Evolutionary conservation across 1,140 invertebrate species (phyloP), one percentile per base, ranked within the genome.

Genomic region (Lerema accius): DNA sequence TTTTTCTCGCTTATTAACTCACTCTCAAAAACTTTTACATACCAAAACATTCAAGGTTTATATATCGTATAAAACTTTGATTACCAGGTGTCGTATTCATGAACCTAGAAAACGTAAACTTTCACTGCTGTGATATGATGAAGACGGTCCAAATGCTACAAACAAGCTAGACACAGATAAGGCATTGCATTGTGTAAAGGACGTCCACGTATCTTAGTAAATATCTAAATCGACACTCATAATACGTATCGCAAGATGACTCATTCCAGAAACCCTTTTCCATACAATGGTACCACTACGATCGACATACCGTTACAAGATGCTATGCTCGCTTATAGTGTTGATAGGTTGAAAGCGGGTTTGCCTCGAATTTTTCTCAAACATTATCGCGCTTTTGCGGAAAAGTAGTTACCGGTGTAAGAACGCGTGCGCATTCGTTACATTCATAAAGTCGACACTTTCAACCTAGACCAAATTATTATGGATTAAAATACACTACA

Each of bases 391-490:
- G 49, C 40, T 50, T 73, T 77, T 73, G 68, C 80, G 84, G 82
- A 83, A 86, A 82, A 83, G 84, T 84, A 90, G 84, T 90, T 88
- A 90, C 85, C 85, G 86, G 85, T 80, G 63, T 56, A 67, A 73
- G 80, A 86, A 83, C 77, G 76, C 78, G 73, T 80, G 80, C 84
- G 71, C 62, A 65, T 72, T 78, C 80, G 68, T 78, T 75, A 76
- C 63, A 49, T 49, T 74, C 76, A 67, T 63, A 70, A 62, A 74
- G 73, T 71, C 71, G 73, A 67, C 64, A 69, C 59, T 69, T 67
- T 37, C 62, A 55, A 60, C 26, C 55, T 15, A 23, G 19, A 5
- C 5, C 19, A n/a, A n/a, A n/a, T n/a, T n/a, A n/a, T n/a, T n/a
- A n/a, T n/a, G n/a, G n/a, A n/a, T n/a, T n/a, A n/a, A n/a, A n/a